Evolutionary conservation across 2,888 invertebrate genomes (phyloP), one percentile per base, ranked within the genome.

Genomic region (Volucella inflata): DNA sequence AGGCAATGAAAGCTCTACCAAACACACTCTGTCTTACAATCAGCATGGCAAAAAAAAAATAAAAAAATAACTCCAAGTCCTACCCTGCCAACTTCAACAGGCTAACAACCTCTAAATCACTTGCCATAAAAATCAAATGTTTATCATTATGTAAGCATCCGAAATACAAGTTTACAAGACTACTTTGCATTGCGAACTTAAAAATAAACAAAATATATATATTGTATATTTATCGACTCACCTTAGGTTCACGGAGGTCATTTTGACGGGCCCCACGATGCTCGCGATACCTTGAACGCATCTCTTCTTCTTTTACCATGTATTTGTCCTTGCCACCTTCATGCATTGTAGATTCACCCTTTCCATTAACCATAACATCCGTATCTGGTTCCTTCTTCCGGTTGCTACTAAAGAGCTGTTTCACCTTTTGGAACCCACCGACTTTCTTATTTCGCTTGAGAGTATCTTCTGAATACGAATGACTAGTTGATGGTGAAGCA

Each of bases 381-480:
- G 90, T 88, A 60, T 91, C 90, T 87, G 89, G 90, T 79, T 89
- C 88, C 38, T 87, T 87, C 76, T 84, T 87, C 60, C 81, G 84
- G 91, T 94, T 94, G 90, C 95, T 94, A 89, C 94, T 95, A 92
- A 96, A 96, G 89, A 96, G 93, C 91, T 96, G 95, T 90, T 96
- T 96, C 88, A 95, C 95, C 93, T 95, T 95, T 92, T 95, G 95
- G 88, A 96, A 94, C 89, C 95, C 94, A 91, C 95, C 95, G 88
- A 94, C 93, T 90, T 95, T 95, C 91, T 95, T 95, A 75, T 93
- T 92, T 17, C 91, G 90, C 85, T 92, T 92, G 48, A 91, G 88
- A 14, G 90, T 92, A 90, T 89, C 90, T 67, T 65, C 78, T 55
- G 17, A 30, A 42, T 74, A n/a, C n/a, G 57, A 60, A 40, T 77